phyloP scores from a whole-genome alignment of 2,113 vertebrate genomes.

The Mystacornis crossleyi region DNA sequence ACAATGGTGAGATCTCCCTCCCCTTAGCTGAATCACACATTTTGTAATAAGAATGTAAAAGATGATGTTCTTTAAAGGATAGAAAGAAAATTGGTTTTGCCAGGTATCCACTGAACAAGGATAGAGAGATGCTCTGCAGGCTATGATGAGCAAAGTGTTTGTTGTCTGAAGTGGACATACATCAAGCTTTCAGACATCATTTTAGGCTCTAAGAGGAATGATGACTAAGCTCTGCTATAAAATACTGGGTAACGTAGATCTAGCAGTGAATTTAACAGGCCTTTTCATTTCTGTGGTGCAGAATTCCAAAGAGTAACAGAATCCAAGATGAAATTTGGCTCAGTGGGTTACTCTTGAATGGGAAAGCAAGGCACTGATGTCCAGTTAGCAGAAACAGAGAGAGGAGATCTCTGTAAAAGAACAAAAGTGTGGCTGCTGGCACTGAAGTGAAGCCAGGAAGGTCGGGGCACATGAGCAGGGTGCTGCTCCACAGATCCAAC shows the following conservation, averaged over 20 bases:
- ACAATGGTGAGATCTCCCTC: neutral
- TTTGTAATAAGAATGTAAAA: neutral
- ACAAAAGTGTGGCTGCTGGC: neutral
- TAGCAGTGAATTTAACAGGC: neutral
- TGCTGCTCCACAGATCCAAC: neutral
- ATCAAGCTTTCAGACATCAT: neutral
- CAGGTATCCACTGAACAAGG: neutral
- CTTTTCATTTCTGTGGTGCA: neutral
- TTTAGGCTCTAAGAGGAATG: neutral
- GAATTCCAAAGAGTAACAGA: neutral
- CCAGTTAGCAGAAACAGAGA: neutral
- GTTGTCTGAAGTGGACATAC: neutral
- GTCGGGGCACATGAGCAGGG: rapidly evolving
- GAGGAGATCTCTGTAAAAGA: neutral
- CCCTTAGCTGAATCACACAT: neutral
- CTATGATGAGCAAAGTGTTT: neutral
- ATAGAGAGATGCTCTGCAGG: neutral
- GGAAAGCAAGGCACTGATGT: neutral
- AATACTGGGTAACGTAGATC: neutral
- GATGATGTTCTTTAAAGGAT: neutral
- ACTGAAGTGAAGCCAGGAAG: rapidly evolving
- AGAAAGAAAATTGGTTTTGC: neutral
- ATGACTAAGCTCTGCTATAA: neutral
- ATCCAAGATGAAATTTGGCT: neutral
- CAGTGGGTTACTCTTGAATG: neutral